Evolutionary conservation across 1,140 invertebrate species (phyloP).

Genomic region (Drosophila rufa): DNA sequence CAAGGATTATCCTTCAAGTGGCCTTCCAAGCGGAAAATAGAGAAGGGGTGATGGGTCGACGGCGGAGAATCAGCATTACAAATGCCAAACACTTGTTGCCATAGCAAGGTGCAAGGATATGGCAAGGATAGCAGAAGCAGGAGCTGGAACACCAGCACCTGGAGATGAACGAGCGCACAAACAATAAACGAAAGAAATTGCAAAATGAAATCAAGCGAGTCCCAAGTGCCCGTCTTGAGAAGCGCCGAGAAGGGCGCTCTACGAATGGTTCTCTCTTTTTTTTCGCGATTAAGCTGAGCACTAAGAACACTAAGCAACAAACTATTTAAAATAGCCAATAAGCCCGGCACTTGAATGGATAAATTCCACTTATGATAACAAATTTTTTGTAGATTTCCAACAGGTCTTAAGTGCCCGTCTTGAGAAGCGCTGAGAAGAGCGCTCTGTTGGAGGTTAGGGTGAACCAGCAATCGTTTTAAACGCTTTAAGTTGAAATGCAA

Average conservation of each 20-base stretch:
- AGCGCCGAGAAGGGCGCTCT: neutral
- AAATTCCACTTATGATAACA: too few species aligned
- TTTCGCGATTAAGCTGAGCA: neutral
- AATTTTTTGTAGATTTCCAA: too few species aligned
- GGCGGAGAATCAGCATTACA: constrained; percentile 27
- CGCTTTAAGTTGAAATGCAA: neutral
- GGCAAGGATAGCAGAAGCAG: neutral
- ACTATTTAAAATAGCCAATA: constrained; percentile 6
- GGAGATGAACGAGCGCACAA: constrained; percentile 32
- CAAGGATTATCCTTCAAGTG: constrained; percentile 45
- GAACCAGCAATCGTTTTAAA: neutral
- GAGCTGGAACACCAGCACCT: neutral
- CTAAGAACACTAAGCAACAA: neutral
- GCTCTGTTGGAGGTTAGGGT: neutral
- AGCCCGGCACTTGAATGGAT: neutral
- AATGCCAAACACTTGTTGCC: constrained; percentile 51
- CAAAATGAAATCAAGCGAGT: constrained; percentile 41
- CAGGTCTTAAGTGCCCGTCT: neutral
- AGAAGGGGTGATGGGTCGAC: neutral
- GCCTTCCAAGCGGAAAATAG: constrained; percentile 47
- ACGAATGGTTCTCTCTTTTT: too few species aligned
- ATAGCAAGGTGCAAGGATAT: neutral
- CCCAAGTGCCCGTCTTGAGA: constrained; percentile 12
- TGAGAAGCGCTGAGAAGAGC: neutral
- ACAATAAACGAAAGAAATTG: constrained; percentile 45